These are phyloP conservation scores for Lepus oiostolus DNA, from an alignment of 2,797 vertebrate genomes.

Conservation along the genomic window DNA sequence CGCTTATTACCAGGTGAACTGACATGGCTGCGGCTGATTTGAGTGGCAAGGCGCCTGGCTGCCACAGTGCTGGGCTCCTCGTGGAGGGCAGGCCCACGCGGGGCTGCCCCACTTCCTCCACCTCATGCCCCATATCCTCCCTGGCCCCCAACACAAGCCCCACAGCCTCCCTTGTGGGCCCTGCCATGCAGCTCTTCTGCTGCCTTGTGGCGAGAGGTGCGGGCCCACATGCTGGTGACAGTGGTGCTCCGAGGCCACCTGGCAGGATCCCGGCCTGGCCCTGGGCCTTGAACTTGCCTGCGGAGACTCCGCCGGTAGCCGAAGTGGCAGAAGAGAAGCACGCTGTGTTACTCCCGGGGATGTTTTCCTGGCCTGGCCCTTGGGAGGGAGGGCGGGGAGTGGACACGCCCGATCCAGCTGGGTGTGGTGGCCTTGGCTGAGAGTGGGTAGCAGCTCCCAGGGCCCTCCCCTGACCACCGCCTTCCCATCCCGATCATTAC, in stretches of 20 bases:
- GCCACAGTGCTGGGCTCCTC: not conserved
- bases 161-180: not conserved
- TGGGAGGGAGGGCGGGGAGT: too few relatives aligned
- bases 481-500: not conserved
- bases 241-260: conserved; percentile 73
- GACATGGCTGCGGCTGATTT: conserved; percentile 60
- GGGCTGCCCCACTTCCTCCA: not conserved
- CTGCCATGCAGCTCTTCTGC: not conserved
- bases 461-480: not conserved
- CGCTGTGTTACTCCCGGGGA: not conserved
- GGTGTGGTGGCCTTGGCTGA: not conserved
- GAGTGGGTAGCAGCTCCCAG: not conserved
- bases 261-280: conserved; percentile 65
- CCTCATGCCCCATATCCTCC: rapidly evolving
- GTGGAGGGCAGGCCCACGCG: not conserved
- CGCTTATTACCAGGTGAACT: not conserved
- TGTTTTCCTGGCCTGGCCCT: not conserved
- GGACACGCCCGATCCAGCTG: not conserved
- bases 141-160: not conserved
- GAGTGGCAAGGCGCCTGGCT: conserved; percentile 50
- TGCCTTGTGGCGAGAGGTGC: not conserved
- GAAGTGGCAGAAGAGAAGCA: not conserved
- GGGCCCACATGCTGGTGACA: conserved; percentile 54
- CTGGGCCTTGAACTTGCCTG: conserved; percentile 57
- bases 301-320: conserved; percentile 70